Percentiles rank a stretch among this genome's conserved stretches.
Conservation (phyloP, 23 tunicate genomes). For the Aplidium turbinatum region DNA sequence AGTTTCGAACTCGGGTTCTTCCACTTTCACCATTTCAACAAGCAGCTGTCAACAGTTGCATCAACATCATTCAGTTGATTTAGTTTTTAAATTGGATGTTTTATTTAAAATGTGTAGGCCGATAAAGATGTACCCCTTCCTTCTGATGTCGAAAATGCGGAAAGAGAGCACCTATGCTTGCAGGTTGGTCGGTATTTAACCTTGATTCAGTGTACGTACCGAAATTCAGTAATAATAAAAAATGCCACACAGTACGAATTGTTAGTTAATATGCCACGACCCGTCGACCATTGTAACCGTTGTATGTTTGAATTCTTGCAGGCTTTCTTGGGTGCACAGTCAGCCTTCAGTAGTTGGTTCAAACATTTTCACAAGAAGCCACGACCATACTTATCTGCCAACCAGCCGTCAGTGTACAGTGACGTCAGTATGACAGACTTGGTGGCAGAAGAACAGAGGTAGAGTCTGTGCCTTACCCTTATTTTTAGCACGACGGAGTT, state of each 20-base stretch:
- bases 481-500: too few species aligned
- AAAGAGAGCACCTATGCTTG: constrained; percentile 73
- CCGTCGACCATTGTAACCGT: too few species aligned
- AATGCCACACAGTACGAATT: too few species aligned
- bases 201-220: too few species aligned
- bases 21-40: too few species aligned
- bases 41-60: too few species aligned
- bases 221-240: too few species aligned
- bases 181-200: constrained; percentile 52
- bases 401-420: constrained; percentile 22
- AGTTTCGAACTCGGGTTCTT: too few species aligned
- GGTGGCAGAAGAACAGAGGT: constrained; percentile 84
- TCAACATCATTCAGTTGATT: too few species aligned
- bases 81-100: not conserved
- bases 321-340: constrained; percentile 73
- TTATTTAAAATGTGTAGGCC: constrained; percentile 19
- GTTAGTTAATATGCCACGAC: too few species aligned
- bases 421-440: constrained; percentile 56
- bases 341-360: constrained; percentile 79
- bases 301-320: constrained; percentile 3
- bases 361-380: constrained; percentile 72
- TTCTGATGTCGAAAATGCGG: constrained; percentile 68
- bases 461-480: too few species aligned
- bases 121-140: constrained; percentile 50
- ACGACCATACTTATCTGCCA: constrained; percentile 33